Percentiles rank a stretch among this genome's conserved stretches.
phyloP scores from a whole-genome alignment of 2,797 vertebrate genomes.

The Esox lucius region DNA sequence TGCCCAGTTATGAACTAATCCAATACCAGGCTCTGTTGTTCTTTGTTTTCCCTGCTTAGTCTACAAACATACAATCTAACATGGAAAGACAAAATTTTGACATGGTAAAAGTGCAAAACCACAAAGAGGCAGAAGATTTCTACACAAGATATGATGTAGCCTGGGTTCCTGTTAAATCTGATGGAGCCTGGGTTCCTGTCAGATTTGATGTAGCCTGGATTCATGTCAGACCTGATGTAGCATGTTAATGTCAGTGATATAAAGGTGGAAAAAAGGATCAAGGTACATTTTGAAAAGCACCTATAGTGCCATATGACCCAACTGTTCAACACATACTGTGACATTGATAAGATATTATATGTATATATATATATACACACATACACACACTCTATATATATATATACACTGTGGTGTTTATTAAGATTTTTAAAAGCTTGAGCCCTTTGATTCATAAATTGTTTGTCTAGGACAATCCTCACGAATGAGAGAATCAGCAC shows the following conservation, averaged over 20 bases:
- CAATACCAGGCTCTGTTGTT: conserved; percentile 76
- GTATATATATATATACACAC: too few species aligned
- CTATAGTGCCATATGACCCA: too few species aligned
- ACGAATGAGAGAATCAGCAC: not conserved
- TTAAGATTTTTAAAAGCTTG: too few species aligned
- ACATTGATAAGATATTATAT: too few species aligned
- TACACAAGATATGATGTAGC: conserved; percentile 24
- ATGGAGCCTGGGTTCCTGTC: not conserved
- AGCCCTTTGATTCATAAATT: not conserved
- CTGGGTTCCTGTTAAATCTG: not conserved
- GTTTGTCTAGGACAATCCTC: not conserved
- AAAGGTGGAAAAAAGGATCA: too few species aligned
- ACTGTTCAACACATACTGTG: too few species aligned
- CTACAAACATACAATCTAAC: conserved; percentile 73
- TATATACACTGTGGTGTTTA: too few species aligned
- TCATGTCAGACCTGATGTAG: too few species aligned
- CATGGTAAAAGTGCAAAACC: conserved; percentile 35
- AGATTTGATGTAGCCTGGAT: too few species aligned
- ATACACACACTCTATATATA: too few species aligned
- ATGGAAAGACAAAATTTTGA: conserved; percentile 72
- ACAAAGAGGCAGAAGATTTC: conserved; percentile 19
- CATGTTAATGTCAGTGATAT: too few species aligned
- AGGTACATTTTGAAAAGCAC: too few species aligned
- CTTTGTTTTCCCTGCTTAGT: conserved; percentile 62
- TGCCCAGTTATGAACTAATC: conserved; percentile 77